Base-by-base conservation (phyloP, 2,113 vertebrate genomes). In the Osmerus mordax region DNA sequence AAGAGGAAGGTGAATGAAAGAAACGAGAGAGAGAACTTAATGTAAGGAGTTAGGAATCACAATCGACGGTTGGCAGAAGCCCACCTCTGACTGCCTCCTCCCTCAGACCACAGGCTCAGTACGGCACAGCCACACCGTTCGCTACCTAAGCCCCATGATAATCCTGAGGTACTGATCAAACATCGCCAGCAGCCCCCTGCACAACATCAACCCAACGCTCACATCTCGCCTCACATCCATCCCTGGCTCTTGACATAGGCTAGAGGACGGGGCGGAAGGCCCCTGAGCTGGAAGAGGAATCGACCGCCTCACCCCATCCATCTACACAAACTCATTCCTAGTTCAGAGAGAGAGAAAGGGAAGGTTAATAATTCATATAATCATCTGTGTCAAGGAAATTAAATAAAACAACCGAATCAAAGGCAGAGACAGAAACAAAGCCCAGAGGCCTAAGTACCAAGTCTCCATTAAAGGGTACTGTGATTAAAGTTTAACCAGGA, bases 401-500 rank as follows among this genome's bases (percentile, higher is more conserved):
- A 78, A 86, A 80, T 79, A 82, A 79, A 84, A 81, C 69, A 83
- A 58, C 65, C 82, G 71, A 75, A 77, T 79, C 61, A 77, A 84
- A 84, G 67, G 19, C 67, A 77, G 75, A 81, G 61, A 70, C 75
- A 67, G 71, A 54, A 65, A 65, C 75, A 84, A 86, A 55, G n/a
- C 71, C 67, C 77, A 71, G 16, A 21, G 21, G 70, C 25, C 15
- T 15, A 69, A 65, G 23, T 61, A 67, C 23, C 59, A 15, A 52
- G 70, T 63, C 29, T 16, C 25, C 51, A 74, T 55, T 8, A 25
- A 14, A 55, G 55, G 67, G 72, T 16, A 28, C 32, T 25, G 61
- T 71, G 74, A 85, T 89, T 83, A 87, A 87, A 86, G 56, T 83
- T 87, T 84, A 88, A 88, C 79, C 1, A 77, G 70, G 67, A 86